Percentiles rank a stretch among this genome's conserved stretches.
Conservation (phyloP, 2,797 vertebrate genomes). For the Anomalospiza imberbis region DNA sequence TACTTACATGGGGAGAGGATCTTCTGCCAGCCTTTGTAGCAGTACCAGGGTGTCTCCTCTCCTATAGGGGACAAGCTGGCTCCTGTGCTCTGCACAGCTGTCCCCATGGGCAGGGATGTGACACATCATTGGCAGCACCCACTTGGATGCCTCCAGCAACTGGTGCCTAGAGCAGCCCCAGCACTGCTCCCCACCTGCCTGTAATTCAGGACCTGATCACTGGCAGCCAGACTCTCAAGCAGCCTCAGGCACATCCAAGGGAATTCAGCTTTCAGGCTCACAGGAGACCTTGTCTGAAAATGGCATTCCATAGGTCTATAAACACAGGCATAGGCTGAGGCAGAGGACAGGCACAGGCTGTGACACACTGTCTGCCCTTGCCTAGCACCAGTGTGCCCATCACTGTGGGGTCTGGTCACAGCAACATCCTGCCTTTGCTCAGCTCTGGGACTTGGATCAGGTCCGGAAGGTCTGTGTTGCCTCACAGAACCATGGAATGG, state of each 20-base stretch:
- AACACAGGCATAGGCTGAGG: background rate
- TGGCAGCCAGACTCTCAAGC: background rate
- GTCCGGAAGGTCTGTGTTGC: background rate
- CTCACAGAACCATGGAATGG: background rate
- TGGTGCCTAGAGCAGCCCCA: background rate
- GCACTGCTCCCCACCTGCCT: background rate
- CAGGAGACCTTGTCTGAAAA: background rate
- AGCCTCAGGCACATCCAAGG: background rate
- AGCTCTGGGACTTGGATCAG: background rate
- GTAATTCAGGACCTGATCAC: background rate
- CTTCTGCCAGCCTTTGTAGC: background rate
- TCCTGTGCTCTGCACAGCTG: background rate
- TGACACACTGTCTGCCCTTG: background rate
- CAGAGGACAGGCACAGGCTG: background rate
- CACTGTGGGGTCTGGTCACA: background rate
- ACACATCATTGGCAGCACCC: background rate
- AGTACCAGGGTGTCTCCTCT: background rate
- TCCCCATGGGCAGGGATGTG: background rate
- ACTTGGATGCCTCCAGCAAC: background rate
- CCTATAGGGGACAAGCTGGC: rapidly evolving
- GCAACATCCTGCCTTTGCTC: background rate
- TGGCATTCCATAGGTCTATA: background rate
- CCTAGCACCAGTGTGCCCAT: background rate
- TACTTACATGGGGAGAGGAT: background rate
- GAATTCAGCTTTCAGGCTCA: background rate